Conservation (phyloP, 2,797 vertebrate species). For the Podarcis siculus region DNA sequence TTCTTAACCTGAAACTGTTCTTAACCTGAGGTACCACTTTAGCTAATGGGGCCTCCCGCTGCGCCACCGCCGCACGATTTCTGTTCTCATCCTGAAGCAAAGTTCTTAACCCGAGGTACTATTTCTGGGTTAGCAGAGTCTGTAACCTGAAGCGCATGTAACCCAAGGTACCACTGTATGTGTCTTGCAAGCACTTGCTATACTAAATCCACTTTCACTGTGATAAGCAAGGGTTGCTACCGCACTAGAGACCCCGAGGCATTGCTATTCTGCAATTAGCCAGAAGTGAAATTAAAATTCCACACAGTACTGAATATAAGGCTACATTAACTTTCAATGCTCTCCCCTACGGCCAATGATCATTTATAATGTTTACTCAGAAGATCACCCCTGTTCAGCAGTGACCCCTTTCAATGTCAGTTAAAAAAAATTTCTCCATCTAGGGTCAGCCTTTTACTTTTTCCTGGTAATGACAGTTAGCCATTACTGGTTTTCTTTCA, state of each 20-base stretch:
- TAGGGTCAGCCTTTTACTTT: neutral
- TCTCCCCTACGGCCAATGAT: neutral
- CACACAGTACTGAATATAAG: neutral
- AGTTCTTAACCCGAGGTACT: too few species aligned
- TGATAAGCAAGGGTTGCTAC: neutral
- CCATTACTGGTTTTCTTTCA: neutral
- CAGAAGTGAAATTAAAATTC: neutral
- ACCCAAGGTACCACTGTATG: too few species aligned
- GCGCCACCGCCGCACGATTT: too few species aligned
- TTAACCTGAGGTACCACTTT: too few species aligned
- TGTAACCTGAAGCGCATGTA: too few species aligned
- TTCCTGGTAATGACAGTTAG: neutral
- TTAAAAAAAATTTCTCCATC: neutral
- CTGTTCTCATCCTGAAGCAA: too few species aligned
- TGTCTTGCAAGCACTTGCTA: too few species aligned
- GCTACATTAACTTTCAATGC: neutral
- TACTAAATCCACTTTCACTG: neutral
- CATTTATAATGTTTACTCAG: neutral
- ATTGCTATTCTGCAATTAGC: neutral
- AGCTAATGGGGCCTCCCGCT: too few species aligned
- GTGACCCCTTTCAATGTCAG: neutral
- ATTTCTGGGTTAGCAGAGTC: too few species aligned
- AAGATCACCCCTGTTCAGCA: neutral
- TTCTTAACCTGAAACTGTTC: too few species aligned
- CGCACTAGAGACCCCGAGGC: neutral